A percentile compares a stretch with the other conserved stretches of the same genome.
Conservation (phyloP, 2,888 invertebrate genomes). For the Callosobruchus maculatus region DNA sequence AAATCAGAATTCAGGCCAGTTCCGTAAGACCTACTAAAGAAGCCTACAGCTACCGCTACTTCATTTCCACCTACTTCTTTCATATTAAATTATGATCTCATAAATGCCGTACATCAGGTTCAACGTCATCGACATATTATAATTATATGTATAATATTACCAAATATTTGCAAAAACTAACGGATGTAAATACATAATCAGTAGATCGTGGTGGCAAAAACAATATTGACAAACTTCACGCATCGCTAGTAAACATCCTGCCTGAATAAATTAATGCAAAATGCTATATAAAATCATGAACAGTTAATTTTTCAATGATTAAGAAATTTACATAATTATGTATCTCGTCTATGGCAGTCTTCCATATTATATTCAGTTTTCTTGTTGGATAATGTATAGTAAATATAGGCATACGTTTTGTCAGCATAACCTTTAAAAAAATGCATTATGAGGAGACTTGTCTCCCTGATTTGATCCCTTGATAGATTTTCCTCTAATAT, state of each 20-base stretch:
- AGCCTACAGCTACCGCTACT: too few relatives aligned
- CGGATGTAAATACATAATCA: not conserved
- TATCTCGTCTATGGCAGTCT: not conserved
- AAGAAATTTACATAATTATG: not conserved
- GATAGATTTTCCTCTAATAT: too few relatives aligned
- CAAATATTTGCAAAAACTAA: not conserved
- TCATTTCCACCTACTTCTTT: not conserved
- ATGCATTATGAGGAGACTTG: too few relatives aligned
- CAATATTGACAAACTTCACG: not conserved
- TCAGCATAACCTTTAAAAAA: too few relatives aligned
- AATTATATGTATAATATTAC: not conserved
- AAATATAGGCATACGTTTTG: too few relatives aligned
- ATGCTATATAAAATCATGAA: not conserved
- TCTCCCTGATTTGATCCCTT: too few relatives aligned
- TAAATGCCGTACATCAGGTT: not conserved
- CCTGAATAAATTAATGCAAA: not conserved
- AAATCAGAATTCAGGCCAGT: too few relatives aligned
- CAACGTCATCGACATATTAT: not conserved
- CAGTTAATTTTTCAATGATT: not conserved
- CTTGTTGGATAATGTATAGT: too few relatives aligned
- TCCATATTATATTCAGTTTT: not conserved
- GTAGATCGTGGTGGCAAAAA: not conserved
- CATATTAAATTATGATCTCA: not conserved
- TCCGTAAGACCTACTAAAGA: too few relatives aligned
- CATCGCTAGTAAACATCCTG: not conserved